phyloP scores from a whole-genome alignment of 2,797 vertebrate genomes.

The Ctenochaetus hawaiiensis region DNA sequence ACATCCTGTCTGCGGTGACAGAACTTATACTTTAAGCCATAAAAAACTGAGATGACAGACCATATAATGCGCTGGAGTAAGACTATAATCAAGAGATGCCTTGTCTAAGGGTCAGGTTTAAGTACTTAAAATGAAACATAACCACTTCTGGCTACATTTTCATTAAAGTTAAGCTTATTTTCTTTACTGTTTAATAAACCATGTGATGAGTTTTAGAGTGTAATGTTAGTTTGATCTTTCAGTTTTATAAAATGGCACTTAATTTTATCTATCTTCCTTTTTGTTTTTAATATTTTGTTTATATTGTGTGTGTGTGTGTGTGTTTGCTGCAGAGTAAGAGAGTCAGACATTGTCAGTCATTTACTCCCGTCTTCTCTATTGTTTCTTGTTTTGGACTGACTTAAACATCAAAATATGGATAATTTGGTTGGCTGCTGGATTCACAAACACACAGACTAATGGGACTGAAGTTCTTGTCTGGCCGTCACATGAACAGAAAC shows the following conservation, averaged over 20 bases:
- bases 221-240: neutral
- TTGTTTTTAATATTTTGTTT: neutral
- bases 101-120: slow-evolving; percentile 5
- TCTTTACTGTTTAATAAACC: neutral
- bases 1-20: neutral
- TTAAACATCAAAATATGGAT: slow-evolving; percentile 7
- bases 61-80: slow-evolving; percentile 3
- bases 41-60: slow-evolving; percentile 27
- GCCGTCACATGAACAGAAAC: neutral
- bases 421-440: neutral
- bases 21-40: neutral
- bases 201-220: neutral
- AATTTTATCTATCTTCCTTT: neutral
- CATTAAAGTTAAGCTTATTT: slow-evolving; percentile 1
- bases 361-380: neutral
- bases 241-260: neutral
- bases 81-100: neutral
- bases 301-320: slow-evolving; percentile 3
- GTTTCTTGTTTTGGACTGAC: neutral
- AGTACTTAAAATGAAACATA: slow-evolving; percentile 16
- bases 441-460: neutral
- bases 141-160: neutral
- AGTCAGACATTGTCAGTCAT: neutral
- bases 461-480: neutral
- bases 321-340: neutral